phyloP scores from a whole-genome alignment of 2,797 vertebrate genomes.

The Sebastes minor region DNA sequence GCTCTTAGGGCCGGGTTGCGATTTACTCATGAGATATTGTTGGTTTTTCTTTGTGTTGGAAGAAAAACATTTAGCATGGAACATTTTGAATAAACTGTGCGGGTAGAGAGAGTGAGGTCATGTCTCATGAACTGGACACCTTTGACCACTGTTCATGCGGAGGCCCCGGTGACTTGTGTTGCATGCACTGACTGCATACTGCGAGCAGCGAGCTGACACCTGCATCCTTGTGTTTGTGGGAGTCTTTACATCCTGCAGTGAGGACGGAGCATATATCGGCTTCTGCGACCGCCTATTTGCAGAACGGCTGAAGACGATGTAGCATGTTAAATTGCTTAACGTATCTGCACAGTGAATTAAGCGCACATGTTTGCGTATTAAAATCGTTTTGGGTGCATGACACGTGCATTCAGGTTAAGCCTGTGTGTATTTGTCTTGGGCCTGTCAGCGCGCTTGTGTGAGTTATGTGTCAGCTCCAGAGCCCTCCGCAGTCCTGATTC shows the following conservation, averaged over 20 bases:
- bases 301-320: constrained; percentile 23
- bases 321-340: constrained; percentile 5
- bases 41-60: neutral
- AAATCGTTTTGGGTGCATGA: neutral
- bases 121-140: neutral
- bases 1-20: neutral
- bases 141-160: neutral
- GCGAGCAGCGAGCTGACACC: constrained; percentile 28
- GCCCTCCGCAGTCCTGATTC: constrained; percentile 55
- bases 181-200: neutral
- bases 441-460: constrained; percentile 23
- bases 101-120: neutral
- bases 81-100: neutral
- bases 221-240: constrained; percentile 21
- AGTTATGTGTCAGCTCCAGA: constrained; percentile 60
- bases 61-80: neutral
- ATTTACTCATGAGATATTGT: constrained; percentile 11
- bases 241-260: constrained; percentile 62
- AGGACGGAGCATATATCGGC: constrained; percentile 69
- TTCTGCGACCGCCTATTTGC: constrained; percentile 55
- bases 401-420: neutral
- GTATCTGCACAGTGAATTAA: neutral
- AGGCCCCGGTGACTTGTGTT: neutral
- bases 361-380: neutral
- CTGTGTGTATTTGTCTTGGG: neutral